Evolutionary conservation across 2,888 invertebrate genomes (phyloP).

Genomic region (Prenolepis imparis): DNA sequence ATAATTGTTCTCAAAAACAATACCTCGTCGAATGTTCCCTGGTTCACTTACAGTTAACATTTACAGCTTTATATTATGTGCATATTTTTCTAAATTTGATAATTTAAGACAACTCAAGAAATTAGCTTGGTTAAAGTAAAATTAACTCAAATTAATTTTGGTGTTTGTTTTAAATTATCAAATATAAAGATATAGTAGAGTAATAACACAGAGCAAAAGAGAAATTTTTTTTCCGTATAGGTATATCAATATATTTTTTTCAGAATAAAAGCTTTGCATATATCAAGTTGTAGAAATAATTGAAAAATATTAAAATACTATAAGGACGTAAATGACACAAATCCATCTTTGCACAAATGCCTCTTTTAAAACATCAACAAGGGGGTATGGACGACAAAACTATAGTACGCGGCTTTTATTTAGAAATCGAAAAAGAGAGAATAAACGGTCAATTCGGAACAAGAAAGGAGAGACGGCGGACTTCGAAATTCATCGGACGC

Average conservation of each 20-base stretch:
- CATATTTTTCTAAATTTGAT: not conserved
- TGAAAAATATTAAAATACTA: not conserved
- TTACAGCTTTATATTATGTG: no score
- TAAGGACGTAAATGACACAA: not conserved
- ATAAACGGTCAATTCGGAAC: not conserved
- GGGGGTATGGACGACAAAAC: not conserved
- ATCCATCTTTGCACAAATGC: not conserved
- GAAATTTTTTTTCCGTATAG: not conserved
- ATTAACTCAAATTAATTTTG: not conserved
- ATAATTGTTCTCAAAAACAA: constrained; percentile 27
- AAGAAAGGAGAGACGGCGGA: constrained; percentile 19
- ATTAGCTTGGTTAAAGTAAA: not conserved
- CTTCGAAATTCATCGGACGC: constrained; percentile 47
- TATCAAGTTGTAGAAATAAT: not conserved
- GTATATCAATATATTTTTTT: not conserved
- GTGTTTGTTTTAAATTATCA: not conserved
- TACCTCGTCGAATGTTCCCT: constrained; percentile 23
- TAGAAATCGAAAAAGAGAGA: not conserved
- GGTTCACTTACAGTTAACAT: not conserved
- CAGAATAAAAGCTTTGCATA: not conserved
- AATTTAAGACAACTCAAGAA: not conserved
- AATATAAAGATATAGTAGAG: not conserved
- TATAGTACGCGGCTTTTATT: constrained; percentile 11
- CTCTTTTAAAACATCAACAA: constrained; percentile 4
- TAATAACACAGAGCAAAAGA: not conserved